Conservation (phyloP, 2,113 vertebrate species). For the Dicentrarchus labrax region DNA sequence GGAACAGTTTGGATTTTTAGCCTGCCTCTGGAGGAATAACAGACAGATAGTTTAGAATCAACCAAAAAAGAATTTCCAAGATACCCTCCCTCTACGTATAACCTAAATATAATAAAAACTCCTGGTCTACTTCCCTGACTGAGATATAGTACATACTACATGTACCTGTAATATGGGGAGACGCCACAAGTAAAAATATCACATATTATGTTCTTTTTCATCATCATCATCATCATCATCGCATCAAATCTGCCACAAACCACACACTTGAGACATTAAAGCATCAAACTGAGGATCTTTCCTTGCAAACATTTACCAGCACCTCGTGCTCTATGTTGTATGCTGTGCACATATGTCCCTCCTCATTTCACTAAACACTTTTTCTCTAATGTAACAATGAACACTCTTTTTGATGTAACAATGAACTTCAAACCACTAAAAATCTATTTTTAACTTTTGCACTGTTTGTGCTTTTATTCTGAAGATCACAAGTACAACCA, state of each 20-base stretch:
- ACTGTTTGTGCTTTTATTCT: background rate
- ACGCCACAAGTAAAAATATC: background rate
- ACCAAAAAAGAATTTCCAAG: background rate
- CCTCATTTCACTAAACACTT: background rate
- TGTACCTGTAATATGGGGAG: background rate
- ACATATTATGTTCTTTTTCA: background rate
- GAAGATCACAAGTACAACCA: background rate
- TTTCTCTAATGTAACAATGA: background rate
- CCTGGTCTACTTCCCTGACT: background rate
- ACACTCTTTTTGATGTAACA: background rate
- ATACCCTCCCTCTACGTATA: background rate
- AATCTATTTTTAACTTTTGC: background rate
- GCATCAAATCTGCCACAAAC: background rate
- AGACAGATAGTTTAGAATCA: background rate
- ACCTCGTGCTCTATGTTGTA: background rate
- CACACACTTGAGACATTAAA: background rate
- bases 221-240: background rate
- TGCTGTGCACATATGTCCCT: background rate
- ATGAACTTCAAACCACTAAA: background rate
- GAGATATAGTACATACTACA: background rate
- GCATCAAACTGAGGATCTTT: background rate
- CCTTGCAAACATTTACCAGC: background rate
- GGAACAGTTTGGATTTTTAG: background rate
- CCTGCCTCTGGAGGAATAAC: slow-evolving; percentile 14
- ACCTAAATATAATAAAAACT: background rate